phyloP scores from a whole-genome alignment of 2,113 vertebrate genomes.

The Heliornis fulica region DNA sequence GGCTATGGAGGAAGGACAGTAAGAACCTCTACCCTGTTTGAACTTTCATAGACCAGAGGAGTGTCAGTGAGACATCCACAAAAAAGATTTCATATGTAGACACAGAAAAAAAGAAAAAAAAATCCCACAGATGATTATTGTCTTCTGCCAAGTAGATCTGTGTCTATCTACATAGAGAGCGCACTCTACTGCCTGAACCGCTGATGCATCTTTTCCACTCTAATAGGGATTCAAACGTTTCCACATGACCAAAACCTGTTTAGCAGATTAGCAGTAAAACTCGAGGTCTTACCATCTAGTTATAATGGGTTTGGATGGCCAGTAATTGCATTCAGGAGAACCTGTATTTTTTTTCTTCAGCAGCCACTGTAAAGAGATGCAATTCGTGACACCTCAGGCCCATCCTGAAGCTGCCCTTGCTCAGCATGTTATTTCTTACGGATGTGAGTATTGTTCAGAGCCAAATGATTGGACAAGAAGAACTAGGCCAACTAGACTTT shows the following conservation, averaged over 20 bases:
- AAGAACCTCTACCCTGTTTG: neutral
- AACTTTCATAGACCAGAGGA: neutral
- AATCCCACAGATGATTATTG: neutral
- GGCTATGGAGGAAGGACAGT: neutral
- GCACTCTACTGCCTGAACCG: neutral
- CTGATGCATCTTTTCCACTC: neutral
- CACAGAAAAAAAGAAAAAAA: neutral
- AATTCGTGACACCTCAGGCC: neutral
- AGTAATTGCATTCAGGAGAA: neutral
- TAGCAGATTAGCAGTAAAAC: neutral
- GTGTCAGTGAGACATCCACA: neutral
- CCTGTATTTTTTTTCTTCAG: neutral
- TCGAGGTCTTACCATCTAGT: neutral
- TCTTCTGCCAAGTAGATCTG: neutral
- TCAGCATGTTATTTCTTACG: neutral
- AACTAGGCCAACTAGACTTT: neutral
- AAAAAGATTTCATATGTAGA: neutral
- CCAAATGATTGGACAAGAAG: neutral
- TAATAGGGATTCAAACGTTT: neutral
- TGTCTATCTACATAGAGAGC: rapidly evolving
- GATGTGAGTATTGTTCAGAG: neutral
- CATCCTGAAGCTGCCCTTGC: neutral
- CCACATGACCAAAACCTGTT: neutral
- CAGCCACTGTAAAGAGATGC: neutral
- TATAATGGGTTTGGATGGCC: neutral